Conservation (phyloP, 2,797 vertebrate species). For the Euphonia xanthogaster region DNA sequence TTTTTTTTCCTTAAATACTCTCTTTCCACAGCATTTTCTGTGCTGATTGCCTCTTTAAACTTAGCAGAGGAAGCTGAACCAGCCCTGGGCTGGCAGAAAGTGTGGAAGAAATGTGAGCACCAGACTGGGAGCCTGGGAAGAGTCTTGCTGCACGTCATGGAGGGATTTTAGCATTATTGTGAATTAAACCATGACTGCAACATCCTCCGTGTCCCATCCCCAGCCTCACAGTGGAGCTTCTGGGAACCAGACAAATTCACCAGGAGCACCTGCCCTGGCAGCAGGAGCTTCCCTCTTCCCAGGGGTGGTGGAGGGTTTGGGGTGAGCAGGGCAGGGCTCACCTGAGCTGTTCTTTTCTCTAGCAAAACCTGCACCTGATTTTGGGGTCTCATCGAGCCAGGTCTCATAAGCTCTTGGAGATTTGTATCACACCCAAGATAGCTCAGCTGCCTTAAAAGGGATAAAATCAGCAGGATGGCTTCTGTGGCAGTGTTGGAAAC, state of each 20-base stretch:
- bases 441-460: too few species aligned
- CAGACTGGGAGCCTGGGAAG: background rate
- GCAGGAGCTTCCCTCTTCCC: background rate
- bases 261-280: background rate
- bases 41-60: background rate
- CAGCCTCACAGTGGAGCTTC: background rate
- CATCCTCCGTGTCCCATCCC: background rate
- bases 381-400: too few species aligned
- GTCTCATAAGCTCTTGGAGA: too few species aligned
- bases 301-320: background rate
- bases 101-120: background rate
- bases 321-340: background rate
- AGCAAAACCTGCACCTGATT: background rate
- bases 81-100: background rate
- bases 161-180: background rate
- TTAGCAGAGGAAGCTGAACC: background rate
- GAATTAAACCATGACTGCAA: background rate
- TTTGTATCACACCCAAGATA: background rate
- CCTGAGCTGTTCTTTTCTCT: background rate
- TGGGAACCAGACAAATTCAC: background rate
- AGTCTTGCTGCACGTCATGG: accelerated
- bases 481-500: too few species aligned
- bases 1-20: background rate
- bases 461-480: too few species aligned
- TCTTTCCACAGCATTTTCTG: accelerated